Evolutionary conservation across 2,797 vertebrate species (phyloP), one percentile per base, ranked within the genome.

Genomic region (Sebastes steindachneri): DNA sequence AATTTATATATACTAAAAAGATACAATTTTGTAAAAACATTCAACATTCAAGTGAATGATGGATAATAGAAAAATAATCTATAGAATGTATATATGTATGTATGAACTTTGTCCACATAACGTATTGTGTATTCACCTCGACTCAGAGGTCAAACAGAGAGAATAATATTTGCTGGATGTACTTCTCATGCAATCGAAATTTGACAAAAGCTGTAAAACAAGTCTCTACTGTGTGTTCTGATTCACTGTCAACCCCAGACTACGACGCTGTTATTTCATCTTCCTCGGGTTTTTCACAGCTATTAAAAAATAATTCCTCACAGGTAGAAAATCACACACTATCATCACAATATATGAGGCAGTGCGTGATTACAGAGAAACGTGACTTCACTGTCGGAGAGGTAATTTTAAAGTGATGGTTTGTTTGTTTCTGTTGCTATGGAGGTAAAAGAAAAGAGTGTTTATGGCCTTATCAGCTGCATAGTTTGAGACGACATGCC

Each of bases 401-500:
- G 26, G 23, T 77, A 7, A 82, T 88, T 76, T 23, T 55, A 10
- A 80, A 74, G 75, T 6, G 31, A 21, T 5, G 64, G 14, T 59
- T 60, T 89, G 85, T 90, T 95, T 93, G 88, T 89, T 87, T 83
- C 26, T 29, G 85, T 93, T 84, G 72, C 88, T 59, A 86, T 71
- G 84, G 87, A 79, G 75, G 86, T 55, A 45, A 84, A 68, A 75
- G 68, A 71, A 41, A 37, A 59, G 37, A 67, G 63, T 64, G 59
- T 81, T 76, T 83, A 77, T 37, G 55, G 53, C 26, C 66, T 81
- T 81, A 92, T 91, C 79, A 78, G 84, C 75, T n/a, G 60, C 80
- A 62, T 75, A 25, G 25, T 85, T 77, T 67, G 5, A 85, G 63
- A 65, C n/a, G 31, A 71, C 63, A 15, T 9, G 35, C 35, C 53